Percentiles rank a stretch among this genome's conserved stretches.
These are phyloP conservation scores for Porites lutea DNA, from an alignment of 64 coral and sea anemone species.

Conservation along the genomic window DNA sequence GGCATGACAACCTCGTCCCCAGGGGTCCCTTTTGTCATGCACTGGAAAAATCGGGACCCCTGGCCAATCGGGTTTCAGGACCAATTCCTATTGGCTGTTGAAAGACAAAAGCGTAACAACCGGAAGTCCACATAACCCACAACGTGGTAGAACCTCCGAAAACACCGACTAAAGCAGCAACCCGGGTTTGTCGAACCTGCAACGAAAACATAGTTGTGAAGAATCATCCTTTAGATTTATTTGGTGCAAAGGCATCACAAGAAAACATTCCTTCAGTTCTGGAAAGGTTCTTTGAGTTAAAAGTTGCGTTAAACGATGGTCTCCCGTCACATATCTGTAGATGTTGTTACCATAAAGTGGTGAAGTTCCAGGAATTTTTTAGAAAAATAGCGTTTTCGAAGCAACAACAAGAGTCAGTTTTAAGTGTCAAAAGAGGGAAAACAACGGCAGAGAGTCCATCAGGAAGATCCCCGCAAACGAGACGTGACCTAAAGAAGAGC, in stretches of 20 bases:
- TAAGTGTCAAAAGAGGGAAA: constrained; percentile 50
- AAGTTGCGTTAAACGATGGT: neutral
- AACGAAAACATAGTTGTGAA: too few species aligned
- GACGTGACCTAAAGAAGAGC: constrained; percentile 33
- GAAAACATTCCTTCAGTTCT: neutral
- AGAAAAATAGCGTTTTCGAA: constrained; percentile 48
- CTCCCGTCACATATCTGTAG: constrained; percentile 45
- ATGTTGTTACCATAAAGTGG: constrained; percentile 40
- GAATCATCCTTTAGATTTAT: too few species aligned
- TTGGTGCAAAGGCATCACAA: too few species aligned
- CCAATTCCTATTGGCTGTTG: too few species aligned
- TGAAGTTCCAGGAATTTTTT: constrained; percentile 41
- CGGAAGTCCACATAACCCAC: neutral
- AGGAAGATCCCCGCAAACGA: constrained; percentile 34
- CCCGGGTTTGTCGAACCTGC: too few species aligned
- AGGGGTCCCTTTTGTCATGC: too few species aligned
- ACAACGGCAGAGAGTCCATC: constrained; percentile 50
- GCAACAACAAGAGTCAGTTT: neutral
- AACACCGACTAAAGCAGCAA: too few species aligned
- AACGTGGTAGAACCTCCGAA: neutral
- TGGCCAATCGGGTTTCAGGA: too few species aligned
- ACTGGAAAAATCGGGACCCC: neutral
- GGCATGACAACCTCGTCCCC: too few species aligned
- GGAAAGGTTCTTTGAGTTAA: constrained; percentile 51
- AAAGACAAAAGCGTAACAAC: too few species aligned